Percentiles rank a stretch among this genome's conserved stretches.
These are phyloP conservation scores for Coregonus clupeaformis DNA, from an alignment of 2,113 vertebrate species.

Conservation along the genomic window DNA sequence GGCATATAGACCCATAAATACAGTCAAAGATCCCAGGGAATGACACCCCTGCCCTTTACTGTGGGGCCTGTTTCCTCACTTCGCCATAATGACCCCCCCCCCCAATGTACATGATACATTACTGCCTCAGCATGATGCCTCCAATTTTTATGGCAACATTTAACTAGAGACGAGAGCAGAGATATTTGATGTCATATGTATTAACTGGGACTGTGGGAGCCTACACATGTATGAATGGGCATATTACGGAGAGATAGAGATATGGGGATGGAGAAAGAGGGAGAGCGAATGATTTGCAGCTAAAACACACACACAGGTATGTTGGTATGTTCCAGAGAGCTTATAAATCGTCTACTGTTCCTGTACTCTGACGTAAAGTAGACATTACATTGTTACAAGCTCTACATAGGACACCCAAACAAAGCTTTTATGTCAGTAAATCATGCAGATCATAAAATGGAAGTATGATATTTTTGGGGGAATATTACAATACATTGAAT, in stretches of 20 bases:
- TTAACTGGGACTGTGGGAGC: conserved; percentile 16
- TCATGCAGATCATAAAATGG: not conserved
- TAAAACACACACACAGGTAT: conserved; percentile 19
- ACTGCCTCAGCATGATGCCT: conserved; percentile 4
- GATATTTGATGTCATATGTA: conserved; percentile 55
- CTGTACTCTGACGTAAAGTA: not conserved
- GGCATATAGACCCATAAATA: conserved; percentile 49
- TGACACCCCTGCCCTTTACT: conserved; percentile 43
- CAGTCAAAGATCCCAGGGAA: conserved; percentile 40
- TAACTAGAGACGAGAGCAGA: conserved; percentile 28
- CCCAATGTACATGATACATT: conserved; percentile 22
- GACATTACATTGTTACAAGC: not conserved
- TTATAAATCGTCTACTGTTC: conserved; percentile 15
- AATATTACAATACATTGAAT: no score
- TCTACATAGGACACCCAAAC: not conserved
- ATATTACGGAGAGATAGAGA: not conserved
- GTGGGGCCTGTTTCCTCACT: conserved; percentile 12
- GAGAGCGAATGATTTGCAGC: conserved; percentile 33
- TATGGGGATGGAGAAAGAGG: not conserved
- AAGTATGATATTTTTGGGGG: no score
- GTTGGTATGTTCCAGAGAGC: conserved; percentile 16
- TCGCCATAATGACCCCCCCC: conserved; percentile 17
- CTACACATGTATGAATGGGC: conserved; percentile 11
- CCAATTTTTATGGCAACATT: conserved; percentile 13
- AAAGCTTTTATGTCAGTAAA: not conserved